Evolutionary conservation across 2,888 invertebrate species (phyloP).

Genomic region (Coleophora flavipennella): DNA sequence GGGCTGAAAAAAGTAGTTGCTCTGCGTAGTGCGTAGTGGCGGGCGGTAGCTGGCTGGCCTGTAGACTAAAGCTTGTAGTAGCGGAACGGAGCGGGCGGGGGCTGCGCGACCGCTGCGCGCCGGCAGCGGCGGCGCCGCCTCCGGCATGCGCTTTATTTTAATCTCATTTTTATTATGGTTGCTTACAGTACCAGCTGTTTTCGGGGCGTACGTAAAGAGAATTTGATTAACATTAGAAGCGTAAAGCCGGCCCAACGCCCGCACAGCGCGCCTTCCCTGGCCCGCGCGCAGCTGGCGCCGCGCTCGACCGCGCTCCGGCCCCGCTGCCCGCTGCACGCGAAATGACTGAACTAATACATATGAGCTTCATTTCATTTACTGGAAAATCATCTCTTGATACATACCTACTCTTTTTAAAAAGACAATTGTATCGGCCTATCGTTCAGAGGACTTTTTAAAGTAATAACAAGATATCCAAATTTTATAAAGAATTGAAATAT

Average conservation of each 20-base stretch:
- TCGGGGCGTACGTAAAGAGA: slow-evolving; percentile 74
- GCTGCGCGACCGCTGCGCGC: slow-evolving; percentile 17
- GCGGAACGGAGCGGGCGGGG: slow-evolving; percentile 35
- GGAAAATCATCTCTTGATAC: background rate
- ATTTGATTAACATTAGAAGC: slow-evolving; percentile 45
- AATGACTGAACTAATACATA: slow-evolving; percentile 24
- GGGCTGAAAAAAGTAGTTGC: background rate
- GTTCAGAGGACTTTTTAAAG: too few species aligned
- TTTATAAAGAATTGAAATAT: too few species aligned
- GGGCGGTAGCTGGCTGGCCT: slow-evolving; percentile 1
- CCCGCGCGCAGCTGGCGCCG: slow-evolving; percentile 18
- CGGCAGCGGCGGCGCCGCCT: slow-evolving; percentile 16
- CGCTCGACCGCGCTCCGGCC: slow-evolving; percentile 16
- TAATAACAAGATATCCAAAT: too few species aligned
- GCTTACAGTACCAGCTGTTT: slow-evolving; percentile 79
- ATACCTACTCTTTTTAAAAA: slow-evolving; percentile 1
- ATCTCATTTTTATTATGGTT: slow-evolving; percentile 57
- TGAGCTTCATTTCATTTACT: slow-evolving; percentile 21
- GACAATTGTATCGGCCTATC: too few species aligned
- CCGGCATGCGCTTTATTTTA: slow-evolving; percentile 38
- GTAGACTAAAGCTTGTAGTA: slow-evolving; percentile 26
- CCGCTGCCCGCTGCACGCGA: slow-evolving; percentile 22
- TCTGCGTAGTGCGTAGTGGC: slow-evolving; percentile 1
- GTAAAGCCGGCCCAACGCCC: slow-evolving; percentile 20
- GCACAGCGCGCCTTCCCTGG: slow-evolving; percentile 34